Evolutionary conservation across 2,797 vertebrate species (phyloP).

Genomic region (Gymnoscopelus microlampas): DNA sequence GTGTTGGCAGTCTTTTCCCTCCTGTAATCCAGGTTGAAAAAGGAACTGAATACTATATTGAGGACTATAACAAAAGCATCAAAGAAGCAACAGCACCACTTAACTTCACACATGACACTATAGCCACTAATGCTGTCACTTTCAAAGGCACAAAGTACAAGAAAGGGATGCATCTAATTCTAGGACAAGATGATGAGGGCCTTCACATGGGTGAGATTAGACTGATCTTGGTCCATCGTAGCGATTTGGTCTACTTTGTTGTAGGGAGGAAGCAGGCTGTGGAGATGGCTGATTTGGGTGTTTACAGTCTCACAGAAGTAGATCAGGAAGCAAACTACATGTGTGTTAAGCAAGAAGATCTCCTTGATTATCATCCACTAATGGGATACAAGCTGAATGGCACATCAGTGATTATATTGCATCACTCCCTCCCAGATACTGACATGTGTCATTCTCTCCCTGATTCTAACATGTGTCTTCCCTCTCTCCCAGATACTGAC

Average conservation of each 20-base stretch:
- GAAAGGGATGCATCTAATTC: slow-evolving; percentile 28
- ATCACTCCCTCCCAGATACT: slow-evolving; percentile 24
- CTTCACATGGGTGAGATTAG: slow-evolving; percentile 37
- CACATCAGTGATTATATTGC: slow-evolving; percentile 3
- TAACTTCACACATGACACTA: not conserved
- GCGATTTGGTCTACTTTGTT: not conserved
- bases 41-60: not conserved
- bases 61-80: too few species aligned
- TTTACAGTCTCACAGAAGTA: slow-evolving; percentile 31
- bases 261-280: too few species aligned
- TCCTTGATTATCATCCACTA: slow-evolving; percentile 2
- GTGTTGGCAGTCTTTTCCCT: not conserved
- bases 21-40: too few species aligned
- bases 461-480: slow-evolving; percentile 19
- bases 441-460: slow-evolving; percentile 22
- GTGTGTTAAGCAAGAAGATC: slow-evolving; percentile 8
- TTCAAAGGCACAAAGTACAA: slow-evolving; percentile 43
- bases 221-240: slow-evolving; percentile 6
- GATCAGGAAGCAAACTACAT: too few species aligned
- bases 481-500: slow-evolving; percentile 13
- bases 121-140: slow-evolving; percentile 17
- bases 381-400: too few species aligned
- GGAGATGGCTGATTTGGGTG: too few species aligned
- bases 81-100: not conserved
- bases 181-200: slow-evolving; percentile 11